Base-by-base conservation (phyloP, 2,888 invertebrate species). In the Euplagia quadripunctaria region DNA sequence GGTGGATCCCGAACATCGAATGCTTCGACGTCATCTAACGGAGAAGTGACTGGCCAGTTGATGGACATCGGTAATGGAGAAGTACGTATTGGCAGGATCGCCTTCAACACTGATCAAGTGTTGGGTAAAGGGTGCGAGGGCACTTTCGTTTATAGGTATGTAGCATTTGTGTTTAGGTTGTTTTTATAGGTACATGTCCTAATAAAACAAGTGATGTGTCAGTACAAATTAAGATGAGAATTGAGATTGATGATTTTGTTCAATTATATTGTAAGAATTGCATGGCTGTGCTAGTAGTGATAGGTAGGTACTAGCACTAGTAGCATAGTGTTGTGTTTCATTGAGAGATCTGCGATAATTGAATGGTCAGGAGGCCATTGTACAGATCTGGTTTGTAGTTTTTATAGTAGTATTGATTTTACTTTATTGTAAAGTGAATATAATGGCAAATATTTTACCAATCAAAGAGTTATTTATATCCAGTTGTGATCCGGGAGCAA, bases 121-220 rank as follows among this genome's bases (percentile, higher is more conserved):
- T 94, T 99, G 9, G 99, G 99, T 0, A 99, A 99, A 92, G 99
- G 99, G 0, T 99, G 99, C 90, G 99, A 99, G 88, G 99, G 99
- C 58, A 99, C 99, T 0, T 99, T 99, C 94, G 99, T 99, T 49
- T 99, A 98, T 92, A 98, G 97, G 98, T 98, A 91, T n/a, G 70
- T 70, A 31, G 4, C 16, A 42, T 20, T 55, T 52, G 42, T n/a
- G 9, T 58, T 58, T 58, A 55, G n/a, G 55, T 17, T 55, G n/a
- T 55, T 58, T 58, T 58, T 58, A 12, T 58, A 14, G 14, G 5
- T 14, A 14, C 12, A 16, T 51, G 51, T 4, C 5, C 20, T 20
- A 31, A 20, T 58, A 5, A 58, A 31, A 12, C 0, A 58, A 31
- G 1, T 31, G 20, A 20, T 31, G 20, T 20, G 20, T 5, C 1